Conservation (phyloP, 2,888 invertebrate species). For the Dicyrtomina minuta region DNA sequence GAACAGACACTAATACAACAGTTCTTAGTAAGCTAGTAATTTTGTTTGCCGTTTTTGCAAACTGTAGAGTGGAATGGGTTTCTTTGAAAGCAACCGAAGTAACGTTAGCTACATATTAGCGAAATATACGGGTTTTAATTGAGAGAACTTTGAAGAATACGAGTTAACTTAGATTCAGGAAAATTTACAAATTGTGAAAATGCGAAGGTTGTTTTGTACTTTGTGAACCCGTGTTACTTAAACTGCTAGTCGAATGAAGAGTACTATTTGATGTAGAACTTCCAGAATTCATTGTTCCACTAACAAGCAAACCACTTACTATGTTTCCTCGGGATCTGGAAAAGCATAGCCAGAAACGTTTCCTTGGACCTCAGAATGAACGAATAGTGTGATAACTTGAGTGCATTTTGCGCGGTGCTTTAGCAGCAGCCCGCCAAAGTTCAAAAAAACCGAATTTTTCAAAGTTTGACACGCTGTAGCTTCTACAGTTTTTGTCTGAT, state of each 20-base stretch:
- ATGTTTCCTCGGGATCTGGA: too few species aligned
- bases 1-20: too few species aligned
- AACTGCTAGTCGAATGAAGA: background rate
- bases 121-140: conserved; percentile 86
- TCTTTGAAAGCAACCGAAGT: conserved; percentile 79
- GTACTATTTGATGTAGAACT: background rate
- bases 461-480: too few species aligned
- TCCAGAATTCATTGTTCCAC: background rate
- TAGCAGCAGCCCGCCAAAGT: too few species aligned
- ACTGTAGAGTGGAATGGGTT: conserved; percentile 68
- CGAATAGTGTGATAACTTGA: too few species aligned
- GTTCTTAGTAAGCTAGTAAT: conserved; percentile 76
- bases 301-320: too few species aligned
- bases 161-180: conserved; percentile 81
- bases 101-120: conserved; percentile 81
- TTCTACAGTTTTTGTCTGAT: too few species aligned
- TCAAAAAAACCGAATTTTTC: too few species aligned
- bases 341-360: too few species aligned
- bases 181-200: conserved; percentile 64
- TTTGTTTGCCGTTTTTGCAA: conserved; percentile 78
- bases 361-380: too few species aligned
- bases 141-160: conserved; percentile 78
- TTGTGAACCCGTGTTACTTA: conserved; percentile 5
- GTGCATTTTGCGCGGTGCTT: too few species aligned
- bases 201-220: background rate